phyloP scores from a whole-genome alignment of 2,888 invertebrate species.

The Drosophila atroscutellata region DNA sequence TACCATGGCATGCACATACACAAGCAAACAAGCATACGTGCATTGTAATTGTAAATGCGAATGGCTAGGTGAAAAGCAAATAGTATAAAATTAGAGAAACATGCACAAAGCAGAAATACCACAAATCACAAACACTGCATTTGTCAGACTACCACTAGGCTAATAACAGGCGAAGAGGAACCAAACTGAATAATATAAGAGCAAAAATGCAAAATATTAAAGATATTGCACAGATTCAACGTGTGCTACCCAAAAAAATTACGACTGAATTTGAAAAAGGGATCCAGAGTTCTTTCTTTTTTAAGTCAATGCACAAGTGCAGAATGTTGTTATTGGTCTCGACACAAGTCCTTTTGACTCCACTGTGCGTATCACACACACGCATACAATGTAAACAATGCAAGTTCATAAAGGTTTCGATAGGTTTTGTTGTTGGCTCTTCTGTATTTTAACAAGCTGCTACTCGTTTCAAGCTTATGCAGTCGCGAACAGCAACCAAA shows the following conservation, averaged over 20 bases:
- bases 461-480: slow-evolving; percentile 39
- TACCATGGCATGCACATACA: slow-evolving; percentile 8
- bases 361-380: slow-evolving; percentile 15
- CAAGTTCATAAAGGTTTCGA: slow-evolving; percentile 47
- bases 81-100: slow-evolving; percentile 42
- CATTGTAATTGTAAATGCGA: slow-evolving; percentile 61
- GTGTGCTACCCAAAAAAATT: slow-evolving; percentile 28
- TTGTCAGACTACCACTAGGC: slow-evolving; percentile 1
- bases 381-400: slow-evolving; percentile 59
- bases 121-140: slow-evolving; percentile 18
- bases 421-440: slow-evolving; percentile 16
- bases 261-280: slow-evolving; percentile 29
- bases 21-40: slow-evolving; percentile 2
- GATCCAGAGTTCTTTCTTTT: slow-evolving; percentile 55
- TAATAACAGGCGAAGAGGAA: slow-evolving; percentile 4
- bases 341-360: slow-evolving; percentile 4
- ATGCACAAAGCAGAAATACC: slow-evolving; percentile 37
- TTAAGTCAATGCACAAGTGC: slow-evolving; percentile 48
- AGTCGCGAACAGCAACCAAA: slow-evolving; percentile 45
- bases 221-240: background rate
- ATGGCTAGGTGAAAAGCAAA: slow-evolving; percentile 46
- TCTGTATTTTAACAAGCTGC: slow-evolving; percentile 40
- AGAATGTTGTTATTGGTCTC: slow-evolving; percentile 21
- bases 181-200: background rate
- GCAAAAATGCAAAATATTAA: too few species aligned